These are phyloP conservation scores for Clusia tigrina DNA, from an alignment of 2,888 invertebrate species.

Conservation along the genomic window DNA sequence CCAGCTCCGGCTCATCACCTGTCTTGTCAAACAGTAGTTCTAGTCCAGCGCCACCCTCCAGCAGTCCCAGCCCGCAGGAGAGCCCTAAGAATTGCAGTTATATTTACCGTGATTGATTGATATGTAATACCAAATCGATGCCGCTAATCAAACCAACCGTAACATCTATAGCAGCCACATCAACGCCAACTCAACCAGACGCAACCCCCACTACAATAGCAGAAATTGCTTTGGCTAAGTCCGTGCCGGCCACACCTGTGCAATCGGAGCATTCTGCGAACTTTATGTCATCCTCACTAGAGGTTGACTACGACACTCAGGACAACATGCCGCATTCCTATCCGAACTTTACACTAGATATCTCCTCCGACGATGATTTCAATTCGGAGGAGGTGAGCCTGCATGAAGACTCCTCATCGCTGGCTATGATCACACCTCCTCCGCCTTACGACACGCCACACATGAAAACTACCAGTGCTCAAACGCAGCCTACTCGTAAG, in stretches of 20 bases:
- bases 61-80: conserved; percentile 66
- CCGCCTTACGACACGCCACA: conserved; percentile 57
- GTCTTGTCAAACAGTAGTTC: conserved; percentile 66
- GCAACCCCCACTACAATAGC: not conserved
- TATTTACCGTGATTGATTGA: conserved; percentile 66
- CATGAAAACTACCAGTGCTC: not conserved
- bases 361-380: conserved; percentile 27
- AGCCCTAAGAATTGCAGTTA: conserved; percentile 66
- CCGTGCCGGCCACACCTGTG: conserved; percentile 53
- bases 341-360: conserved; percentile 37
- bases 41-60: conserved; percentile 66
- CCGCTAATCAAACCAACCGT: conserved; percentile 57
- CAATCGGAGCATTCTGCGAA: too few species aligned
- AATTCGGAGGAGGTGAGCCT: conserved; percentile 21
- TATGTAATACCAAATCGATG: conserved; percentile 65
- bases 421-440: conserved; percentile 61
- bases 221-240: conserved; percentile 38
- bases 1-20: conserved; percentile 65
- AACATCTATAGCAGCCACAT: conserved; percentile 22
- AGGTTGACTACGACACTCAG: conserved; percentile 15
- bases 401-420: conserved; percentile 51
- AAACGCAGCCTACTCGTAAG: conserved; percentile 49
- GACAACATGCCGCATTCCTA: conserved; percentile 37
- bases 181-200: conserved; percentile 1
- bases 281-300: conserved; percentile 31